Evolutionary conservation across 2,113 vertebrate species (phyloP).

Genomic region (Oncorhynchus clarkii): DNA sequence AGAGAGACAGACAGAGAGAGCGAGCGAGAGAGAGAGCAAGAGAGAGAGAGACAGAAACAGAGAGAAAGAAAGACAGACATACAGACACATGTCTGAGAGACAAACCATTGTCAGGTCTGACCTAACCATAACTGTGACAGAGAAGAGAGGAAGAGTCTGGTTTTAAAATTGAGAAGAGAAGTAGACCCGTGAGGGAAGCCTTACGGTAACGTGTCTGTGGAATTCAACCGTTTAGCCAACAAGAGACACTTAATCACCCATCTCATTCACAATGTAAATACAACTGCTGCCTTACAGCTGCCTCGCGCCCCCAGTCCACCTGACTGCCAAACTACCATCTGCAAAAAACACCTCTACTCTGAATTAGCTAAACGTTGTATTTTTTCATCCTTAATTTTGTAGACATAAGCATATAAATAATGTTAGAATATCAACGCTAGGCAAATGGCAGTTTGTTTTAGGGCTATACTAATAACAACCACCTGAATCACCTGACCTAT

Average conservation of each 20-base stretch:
- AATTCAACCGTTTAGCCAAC: conserved; percentile 51
- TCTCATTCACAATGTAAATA: conserved; percentile 3
- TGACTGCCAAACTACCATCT: conserved; percentile 7
- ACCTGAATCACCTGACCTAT: neutral
- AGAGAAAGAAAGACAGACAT: conserved; percentile 25
- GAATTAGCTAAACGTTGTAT: conserved; percentile 1
- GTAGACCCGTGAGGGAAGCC: conserved; percentile 53
- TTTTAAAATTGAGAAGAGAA: conserved; percentile 55
- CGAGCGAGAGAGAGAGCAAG: conserved; percentile 13
- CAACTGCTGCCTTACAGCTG: neutral
- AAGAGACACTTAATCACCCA: conserved; percentile 36
- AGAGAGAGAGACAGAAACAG: conserved; percentile 14
- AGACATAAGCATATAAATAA: conserved; percentile 27
- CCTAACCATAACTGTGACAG: conserved; percentile 37
- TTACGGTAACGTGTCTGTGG: conserved; percentile 50
- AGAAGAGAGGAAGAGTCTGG: conserved; percentile 54
- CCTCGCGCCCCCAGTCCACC: neutral
- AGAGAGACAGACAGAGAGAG: conserved; percentile 20
- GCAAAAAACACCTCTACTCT: neutral
- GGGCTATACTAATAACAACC: neutral
- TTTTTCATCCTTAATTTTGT: conserved; percentile 19
- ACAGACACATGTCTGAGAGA: conserved; percentile 19
- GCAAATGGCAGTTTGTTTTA: neutral
- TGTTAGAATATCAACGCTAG: conserved; percentile 26
- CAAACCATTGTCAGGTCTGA: conserved; percentile 48